Evolutionary conservation across 2,888 invertebrate genomes (phyloP).

Genomic region (Hofmannophila pseudospretella): DNA sequence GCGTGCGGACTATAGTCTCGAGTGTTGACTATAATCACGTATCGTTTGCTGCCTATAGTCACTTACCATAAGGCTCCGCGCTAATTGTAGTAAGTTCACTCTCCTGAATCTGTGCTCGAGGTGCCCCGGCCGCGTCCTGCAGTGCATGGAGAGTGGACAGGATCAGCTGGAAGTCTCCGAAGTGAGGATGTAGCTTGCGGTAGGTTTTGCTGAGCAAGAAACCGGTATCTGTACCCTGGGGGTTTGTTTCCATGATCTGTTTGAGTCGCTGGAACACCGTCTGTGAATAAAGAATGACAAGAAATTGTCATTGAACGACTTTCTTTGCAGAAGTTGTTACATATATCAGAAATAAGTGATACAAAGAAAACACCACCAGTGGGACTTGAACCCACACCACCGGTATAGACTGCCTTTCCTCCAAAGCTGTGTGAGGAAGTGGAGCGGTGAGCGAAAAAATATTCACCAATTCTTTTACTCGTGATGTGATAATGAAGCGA

Average conservation of each 20-base stretch:
- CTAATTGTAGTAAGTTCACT: constrained; percentile 19
- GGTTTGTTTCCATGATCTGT: constrained; percentile 18
- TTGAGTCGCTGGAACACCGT: constrained; percentile 35
- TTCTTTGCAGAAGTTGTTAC: not conserved
- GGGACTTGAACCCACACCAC: too few relatives aligned
- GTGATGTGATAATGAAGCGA: too few relatives aligned
- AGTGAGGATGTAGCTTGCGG: constrained; percentile 47
- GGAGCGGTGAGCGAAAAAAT: too few relatives aligned
- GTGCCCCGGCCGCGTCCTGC: constrained; percentile 32
- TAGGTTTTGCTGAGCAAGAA: constrained; percentile 33
- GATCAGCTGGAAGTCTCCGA: constrained; percentile 51
- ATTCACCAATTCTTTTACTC: not conserved
- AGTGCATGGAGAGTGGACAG: constrained; percentile 36
- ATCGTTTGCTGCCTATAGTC: too few relatives aligned
- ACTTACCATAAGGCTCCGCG: constrained; percentile 19
- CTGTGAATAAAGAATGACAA: constrained; percentile 22
- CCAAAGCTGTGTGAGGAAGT: too few relatives aligned
- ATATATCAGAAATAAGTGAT: too few relatives aligned
- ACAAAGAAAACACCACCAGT: too few relatives aligned
- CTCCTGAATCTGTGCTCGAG: constrained; percentile 33
- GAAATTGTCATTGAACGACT: not conserved
- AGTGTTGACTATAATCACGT: too few relatives aligned
- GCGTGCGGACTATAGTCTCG: too few relatives aligned
- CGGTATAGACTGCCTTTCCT: too few relatives aligned
- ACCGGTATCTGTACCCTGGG: constrained; percentile 13